Evolutionary conservation across 1,140 invertebrate genomes (phyloP), one percentile per base, ranked within the genome.

Genomic region (Drosophila ercepeae): DNA sequence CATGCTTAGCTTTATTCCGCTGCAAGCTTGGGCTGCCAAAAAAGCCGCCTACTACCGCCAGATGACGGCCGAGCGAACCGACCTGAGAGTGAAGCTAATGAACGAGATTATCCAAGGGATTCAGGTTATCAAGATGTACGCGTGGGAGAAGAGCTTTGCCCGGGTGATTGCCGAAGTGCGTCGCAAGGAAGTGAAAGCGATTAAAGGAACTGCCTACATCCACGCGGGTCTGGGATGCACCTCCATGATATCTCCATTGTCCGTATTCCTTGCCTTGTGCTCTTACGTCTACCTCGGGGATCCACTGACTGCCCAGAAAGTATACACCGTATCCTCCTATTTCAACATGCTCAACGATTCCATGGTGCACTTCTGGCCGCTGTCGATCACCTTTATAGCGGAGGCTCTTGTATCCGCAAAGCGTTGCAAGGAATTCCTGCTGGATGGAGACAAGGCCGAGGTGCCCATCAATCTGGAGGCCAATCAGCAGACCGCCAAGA

Each of bases 51-150:
- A 96, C 92, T 81, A 93, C 9, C 91, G 93, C 1, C 78, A 90
- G 3, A 91, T 92, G 72, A 93, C 92, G 0, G 92, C 93, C 0
- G 78, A 93, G 16, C 88, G 92, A 9, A 97, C 96, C 0, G 97
- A 98, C 92, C 93, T 96, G 75, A 91, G 97, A n/a, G 95, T 98
- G 0, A 92, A 95, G 42, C 83, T 97, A 5, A 97, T 97, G 93
- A 97, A 96, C 84, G 97, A 98, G 88, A 95, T 97, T 9, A 94
- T 98, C 13, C 93, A 93, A 39, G 95, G 95, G n/a, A 95, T 96
- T 19, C 95, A 95, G 65, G 94, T 95, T 1, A 97, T 96, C 21
- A 99, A 98, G 92, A 98, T 98, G 97, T 97, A 97, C 83, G 94
- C 95, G 0, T 98, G 97, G 97, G 96, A 98, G 90, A 94, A 95